These are phyloP conservation scores for Acanthopagrus latus DNA, from an alignment of 2,797 vertebrate species.

Conservation along the genomic window DNA sequence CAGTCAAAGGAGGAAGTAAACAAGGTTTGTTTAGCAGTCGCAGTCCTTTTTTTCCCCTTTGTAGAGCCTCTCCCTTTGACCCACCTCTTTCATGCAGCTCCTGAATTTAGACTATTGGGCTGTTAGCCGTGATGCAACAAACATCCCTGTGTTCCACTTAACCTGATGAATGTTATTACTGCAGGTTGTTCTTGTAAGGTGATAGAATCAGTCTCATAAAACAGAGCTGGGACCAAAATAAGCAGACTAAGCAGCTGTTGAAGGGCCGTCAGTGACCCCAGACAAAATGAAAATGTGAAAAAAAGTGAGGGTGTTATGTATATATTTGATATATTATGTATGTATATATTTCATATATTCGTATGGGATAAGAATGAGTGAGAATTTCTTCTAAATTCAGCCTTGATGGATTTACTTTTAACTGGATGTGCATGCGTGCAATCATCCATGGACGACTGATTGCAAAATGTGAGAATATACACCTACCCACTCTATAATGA, in stretches of 20 bases:
- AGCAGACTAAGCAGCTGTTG: neutral
- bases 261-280: too few species aligned
- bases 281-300: neutral
- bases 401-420: too few species aligned
- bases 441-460: too few species aligned
- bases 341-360: too few species aligned
- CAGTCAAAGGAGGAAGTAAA: slow-evolving; percentile 79
- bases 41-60: neutral
- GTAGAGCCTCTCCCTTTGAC: slow-evolving; percentile 10
- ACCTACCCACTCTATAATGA: too few species aligned
- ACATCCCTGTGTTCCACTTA: neutral
- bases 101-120: slow-evolving; percentile 5
- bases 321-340: too few species aligned
- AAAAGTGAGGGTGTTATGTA: too few species aligned
- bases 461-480: too few species aligned
- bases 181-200: neutral
- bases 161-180: neutral
- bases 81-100: neutral
- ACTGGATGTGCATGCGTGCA: too few species aligned
- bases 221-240: neutral
- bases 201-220: neutral
- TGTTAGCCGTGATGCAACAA: neutral
- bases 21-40: slow-evolving; percentile 69
- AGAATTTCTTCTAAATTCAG: too few species aligned
- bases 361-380: too few species aligned